Percentiles rank a stretch among this genome's conserved stretches.
Conservation (phyloP, 2,113 vertebrate genomes). For the Laterallus jamaicensis region DNA sequence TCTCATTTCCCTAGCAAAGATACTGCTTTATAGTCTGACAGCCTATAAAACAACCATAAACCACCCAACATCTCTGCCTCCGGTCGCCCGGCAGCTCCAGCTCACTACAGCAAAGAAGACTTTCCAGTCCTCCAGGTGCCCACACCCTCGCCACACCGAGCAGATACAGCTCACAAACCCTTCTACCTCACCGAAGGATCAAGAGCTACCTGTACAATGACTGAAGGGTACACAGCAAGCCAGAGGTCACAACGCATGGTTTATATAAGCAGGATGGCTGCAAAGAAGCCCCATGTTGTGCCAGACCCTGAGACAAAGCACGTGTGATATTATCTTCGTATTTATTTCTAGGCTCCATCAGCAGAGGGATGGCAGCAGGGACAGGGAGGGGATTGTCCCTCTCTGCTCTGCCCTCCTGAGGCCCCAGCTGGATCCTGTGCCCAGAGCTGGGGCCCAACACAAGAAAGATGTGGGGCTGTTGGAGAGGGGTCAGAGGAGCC, state of each 20-base stretch:
- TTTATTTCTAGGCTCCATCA: too few relatives aligned
- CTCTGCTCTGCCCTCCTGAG: too few relatives aligned
- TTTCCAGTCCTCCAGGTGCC: background rate
- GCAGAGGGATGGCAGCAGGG: too few relatives aligned
- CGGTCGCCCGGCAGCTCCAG: accelerated
- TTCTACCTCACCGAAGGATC: accelerated
- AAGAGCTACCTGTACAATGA: accelerated
- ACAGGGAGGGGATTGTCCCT: too few relatives aligned
- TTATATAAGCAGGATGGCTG: background rate
- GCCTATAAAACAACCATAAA: background rate
- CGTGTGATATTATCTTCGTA: too few relatives aligned
- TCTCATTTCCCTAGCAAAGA: background rate
- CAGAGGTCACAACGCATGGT: accelerated
- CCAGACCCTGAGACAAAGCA: background rate
- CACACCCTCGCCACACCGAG: accelerated
- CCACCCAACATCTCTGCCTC: background rate
- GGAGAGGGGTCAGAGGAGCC: too few relatives aligned
- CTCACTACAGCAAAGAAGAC: background rate
- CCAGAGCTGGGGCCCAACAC: too few relatives aligned
- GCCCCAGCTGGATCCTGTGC: too few relatives aligned
- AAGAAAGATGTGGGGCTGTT: too few relatives aligned
- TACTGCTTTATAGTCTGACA: background rate
- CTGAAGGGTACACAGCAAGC: accelerated
- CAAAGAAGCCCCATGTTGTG: too few relatives aligned
- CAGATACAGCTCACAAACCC: background rate